Conservation (phyloP, 2,888 invertebrate genomes). For the Caenorhabditis plicata region DNA sequence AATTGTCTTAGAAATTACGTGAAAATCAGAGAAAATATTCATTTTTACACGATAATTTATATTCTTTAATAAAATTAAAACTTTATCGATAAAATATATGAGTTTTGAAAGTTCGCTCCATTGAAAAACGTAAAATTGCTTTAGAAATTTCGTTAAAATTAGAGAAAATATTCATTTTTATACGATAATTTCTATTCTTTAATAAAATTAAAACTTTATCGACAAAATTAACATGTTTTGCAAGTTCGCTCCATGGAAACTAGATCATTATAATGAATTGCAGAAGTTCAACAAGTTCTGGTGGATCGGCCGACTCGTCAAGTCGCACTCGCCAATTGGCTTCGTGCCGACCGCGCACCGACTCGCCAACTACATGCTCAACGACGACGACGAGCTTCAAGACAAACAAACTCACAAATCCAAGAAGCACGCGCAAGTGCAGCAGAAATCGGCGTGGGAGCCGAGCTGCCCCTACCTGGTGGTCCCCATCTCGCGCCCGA, state of each 20-base stretch:
- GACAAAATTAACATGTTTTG: background rate
- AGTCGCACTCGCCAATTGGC: constrained; percentile 94
- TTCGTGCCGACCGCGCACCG: constrained; percentile 81
- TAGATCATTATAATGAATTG: constrained; percentile 3
- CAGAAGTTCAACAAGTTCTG: constrained; percentile 98
- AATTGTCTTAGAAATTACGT: too few species aligned
- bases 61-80: constrained; percentile 33
- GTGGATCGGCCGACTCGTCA: constrained; percentile 99
- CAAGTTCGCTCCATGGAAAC: background rate
- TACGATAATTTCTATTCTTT: constrained; percentile 22
- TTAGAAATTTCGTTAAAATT: too few species aligned
- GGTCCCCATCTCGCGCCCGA: constrained; percentile 97
- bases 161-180: constrained; percentile 4
- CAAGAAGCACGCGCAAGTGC: too few species aligned
- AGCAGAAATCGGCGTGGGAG: constrained; percentile 69
- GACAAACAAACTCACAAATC: too few species aligned
- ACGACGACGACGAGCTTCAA: constrained; percentile 18
- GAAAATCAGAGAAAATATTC: constrained; percentile 3
- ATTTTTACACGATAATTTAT: constrained; percentile 6
- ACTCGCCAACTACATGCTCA: constrained; percentile 34
- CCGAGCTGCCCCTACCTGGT: constrained; percentile 94
- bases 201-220: constrained; percentile 30
- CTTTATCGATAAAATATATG: constrained; percentile 11
- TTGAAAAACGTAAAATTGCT: too few species aligned
- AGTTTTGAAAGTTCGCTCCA: background rate